Percentiles rank a stretch among this genome's conserved stretches.
Evolutionary conservation across 30 jellyfish, hydroid and myxozoan genomes (phyloP).

Genomic region (Turritopsis rubra): DNA sequence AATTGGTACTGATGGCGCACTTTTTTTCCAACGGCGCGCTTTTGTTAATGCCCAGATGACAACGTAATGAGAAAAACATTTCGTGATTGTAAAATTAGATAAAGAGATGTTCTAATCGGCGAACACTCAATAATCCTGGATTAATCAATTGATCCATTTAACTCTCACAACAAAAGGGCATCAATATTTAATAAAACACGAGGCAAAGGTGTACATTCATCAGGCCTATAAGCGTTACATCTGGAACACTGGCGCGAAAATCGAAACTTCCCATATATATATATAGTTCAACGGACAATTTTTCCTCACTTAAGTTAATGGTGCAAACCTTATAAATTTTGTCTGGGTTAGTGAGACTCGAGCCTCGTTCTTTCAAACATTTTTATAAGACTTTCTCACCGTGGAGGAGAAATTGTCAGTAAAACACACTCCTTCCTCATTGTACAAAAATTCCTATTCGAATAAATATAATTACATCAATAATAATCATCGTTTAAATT

Average conservation of each 20-base stretch:
- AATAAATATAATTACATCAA: too few relatives aligned
- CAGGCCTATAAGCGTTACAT: neutral
- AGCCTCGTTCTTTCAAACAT: neutral
- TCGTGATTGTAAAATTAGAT: neutral
- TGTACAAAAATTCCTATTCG: too few relatives aligned
- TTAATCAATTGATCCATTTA: neutral
- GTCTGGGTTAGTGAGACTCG: neutral
- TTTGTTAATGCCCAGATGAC: neutral
- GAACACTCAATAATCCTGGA: neutral
- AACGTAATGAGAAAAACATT: neutral
- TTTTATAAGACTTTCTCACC: neutral
- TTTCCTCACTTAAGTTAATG: neutral
- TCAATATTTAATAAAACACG: slow-evolving; percentile 12
- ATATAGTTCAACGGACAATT: neutral
- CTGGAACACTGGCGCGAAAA: neutral
- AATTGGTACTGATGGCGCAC: neutral
- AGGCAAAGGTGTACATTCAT: slow-evolving; percentile 1
- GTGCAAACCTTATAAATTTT: neutral
- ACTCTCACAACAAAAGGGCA: neutral
- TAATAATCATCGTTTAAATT: too few relatives aligned
- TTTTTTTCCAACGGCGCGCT: neutral
- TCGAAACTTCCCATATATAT: neutral
- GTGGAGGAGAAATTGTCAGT: too few relatives aligned
- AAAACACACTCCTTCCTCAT: too few relatives aligned
- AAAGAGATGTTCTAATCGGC: neutral